phyloP scores from a whole-genome alignment of 2,113 vertebrate genomes.

The Paracanthobrama guichenoti region DNA sequence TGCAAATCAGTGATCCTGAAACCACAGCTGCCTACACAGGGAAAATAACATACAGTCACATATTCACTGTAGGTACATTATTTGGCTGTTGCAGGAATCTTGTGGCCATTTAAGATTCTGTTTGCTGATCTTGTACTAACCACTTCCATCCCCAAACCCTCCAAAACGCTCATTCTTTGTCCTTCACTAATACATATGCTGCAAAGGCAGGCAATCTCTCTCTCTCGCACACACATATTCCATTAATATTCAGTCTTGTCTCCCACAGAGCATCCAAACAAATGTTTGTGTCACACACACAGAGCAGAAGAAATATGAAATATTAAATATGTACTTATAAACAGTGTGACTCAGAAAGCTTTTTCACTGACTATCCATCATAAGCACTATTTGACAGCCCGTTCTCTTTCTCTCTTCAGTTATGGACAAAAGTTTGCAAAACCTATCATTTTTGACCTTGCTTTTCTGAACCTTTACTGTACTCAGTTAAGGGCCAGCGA shows the following conservation, averaged over 20 bases:
- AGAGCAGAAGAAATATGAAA: constrained; percentile 34
- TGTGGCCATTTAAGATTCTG: constrained; percentile 14
- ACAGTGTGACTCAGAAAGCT: constrained; percentile 32
- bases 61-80: constrained; percentile 2
- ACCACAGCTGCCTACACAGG: background rate
- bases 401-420: constrained; percentile 16
- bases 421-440: constrained; percentile 33
- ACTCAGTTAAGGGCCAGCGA: background rate
- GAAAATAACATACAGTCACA: background rate
- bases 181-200: constrained; percentile 36
- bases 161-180: constrained; percentile 14
- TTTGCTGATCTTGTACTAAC: constrained; percentile 8
- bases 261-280: constrained; percentile 37
- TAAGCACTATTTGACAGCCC: constrained; percentile 18
- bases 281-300: constrained; percentile 38
- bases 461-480: constrained; percentile 3
- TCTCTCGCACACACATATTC: background rate
- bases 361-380: constrained; percentile 30
- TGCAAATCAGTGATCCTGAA: background rate
- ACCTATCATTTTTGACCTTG: constrained; percentile 24
- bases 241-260: constrained; percentile 42
- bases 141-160: constrained; percentile 21
- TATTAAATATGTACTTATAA: constrained; percentile 46
- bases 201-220: constrained; percentile 19
- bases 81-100: constrained; percentile 8